These are phyloP conservation scores for Lasaia peninsularis DNA, from an alignment of 1,140 invertebrate species.

Conservation along the genomic window DNA sequence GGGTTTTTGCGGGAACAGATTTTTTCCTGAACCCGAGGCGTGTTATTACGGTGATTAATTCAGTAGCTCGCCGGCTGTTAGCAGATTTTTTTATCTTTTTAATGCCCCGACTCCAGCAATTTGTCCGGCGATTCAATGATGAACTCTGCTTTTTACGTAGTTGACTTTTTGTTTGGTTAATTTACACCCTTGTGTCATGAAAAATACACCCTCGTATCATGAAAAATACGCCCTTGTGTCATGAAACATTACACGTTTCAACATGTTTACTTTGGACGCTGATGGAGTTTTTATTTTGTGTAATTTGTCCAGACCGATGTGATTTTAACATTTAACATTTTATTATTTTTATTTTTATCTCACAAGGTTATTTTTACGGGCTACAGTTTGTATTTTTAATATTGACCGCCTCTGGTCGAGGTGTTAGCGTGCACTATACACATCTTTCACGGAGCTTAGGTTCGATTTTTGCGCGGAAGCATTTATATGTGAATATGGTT, in stretches of 20 bases:
- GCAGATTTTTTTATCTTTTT: conserved; percentile 30
- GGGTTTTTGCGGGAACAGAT: conserved; percentile 24
- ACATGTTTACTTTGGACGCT: background rate
- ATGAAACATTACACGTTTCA: background rate
- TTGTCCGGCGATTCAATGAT: conserved; percentile 22
- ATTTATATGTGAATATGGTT: no score
- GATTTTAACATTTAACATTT: background rate
- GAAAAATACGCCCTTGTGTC: background rate
- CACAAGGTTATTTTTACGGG: no score
- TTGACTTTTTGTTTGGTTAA: conserved; percentile 20
- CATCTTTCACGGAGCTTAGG: no score
- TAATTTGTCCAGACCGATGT: background rate
- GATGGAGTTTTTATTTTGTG: background rate
- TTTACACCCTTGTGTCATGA: conserved; percentile 10
- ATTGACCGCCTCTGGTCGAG: no score
- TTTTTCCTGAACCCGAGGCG: conserved; percentile 24
- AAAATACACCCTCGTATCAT: background rate
- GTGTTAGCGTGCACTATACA: no score
- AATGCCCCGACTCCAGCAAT: conserved; percentile 16
- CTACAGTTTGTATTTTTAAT: no score
- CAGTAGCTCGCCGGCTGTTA: conserved; percentile 27
- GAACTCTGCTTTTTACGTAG: conserved; percentile 16
- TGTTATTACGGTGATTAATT: conserved; percentile 36
- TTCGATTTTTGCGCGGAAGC: no score
- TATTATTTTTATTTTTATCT: background rate